Evolutionary conservation across 2,888 invertebrate species (phyloP), one percentile per base, ranked within the genome.

Genomic region (Oscheius sp.): DNA sequence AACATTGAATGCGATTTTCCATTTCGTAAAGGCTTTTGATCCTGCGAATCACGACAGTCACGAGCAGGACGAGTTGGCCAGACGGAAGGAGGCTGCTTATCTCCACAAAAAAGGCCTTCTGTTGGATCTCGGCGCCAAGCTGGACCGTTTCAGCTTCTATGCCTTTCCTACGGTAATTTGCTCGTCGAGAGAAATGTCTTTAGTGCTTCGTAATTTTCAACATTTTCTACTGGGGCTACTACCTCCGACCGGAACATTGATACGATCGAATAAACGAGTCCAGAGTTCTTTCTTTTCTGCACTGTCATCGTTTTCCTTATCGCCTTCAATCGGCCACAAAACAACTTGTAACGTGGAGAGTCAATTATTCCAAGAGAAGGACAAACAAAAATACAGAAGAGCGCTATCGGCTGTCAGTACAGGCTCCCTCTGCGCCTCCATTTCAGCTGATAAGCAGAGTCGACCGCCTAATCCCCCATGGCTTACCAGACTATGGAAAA

Each of bases 181-280:
- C 25, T 15, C 3, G n/a, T n/a, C 27, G n/a, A 37, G 8, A 20
- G 34, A 55, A 29, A 15, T 31, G 29, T 27, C 34, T 76, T 57
- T 71, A 80, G 80, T 65, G 72, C 1, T 84, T 84, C 48, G 67
- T 80, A 23, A 58, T 74, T 12, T 84, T 84, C 77, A 84, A 84
- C 65, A 70, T 82, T 23, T 69, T 74, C 55, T 84, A 84, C 67
- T 84, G 84, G 84, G 76, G 74, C 23, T 77, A 73, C 68, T 77
- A 77, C 50, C 71, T 77, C 25, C 70, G 70, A 4, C 55, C 55
- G 10, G 57, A 34, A 6, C 27, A 27, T 42, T 15, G 42, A 15
- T 42, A 34, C 37, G 6, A 12, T 34, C 12, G 4, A 15, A n/a
- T 15, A 15, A 48, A 12, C 20, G 48, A 6, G 31, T 17, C 2